Evolutionary conservation across 2,888 invertebrate species (phyloP).

Genomic region (Clepsis dumicolana): DNA sequence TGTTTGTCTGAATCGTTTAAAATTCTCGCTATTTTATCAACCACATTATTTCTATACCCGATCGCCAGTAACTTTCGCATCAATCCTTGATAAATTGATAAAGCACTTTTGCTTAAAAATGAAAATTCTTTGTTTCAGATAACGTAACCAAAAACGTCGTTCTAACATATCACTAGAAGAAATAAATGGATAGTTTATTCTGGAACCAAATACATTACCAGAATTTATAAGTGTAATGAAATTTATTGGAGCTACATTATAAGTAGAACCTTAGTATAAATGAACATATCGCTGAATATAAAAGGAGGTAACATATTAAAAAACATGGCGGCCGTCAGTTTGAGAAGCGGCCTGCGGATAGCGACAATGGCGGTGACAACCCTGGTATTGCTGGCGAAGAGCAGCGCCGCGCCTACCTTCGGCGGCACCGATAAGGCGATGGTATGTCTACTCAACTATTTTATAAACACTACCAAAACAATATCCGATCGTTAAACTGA

Average conservation of each 20-base stretch:
- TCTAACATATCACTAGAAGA: conserved; percentile 61
- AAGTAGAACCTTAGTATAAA: conserved; percentile 50
- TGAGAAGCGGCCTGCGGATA: conserved; percentile 72
- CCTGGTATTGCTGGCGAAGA: conserved; percentile 68
- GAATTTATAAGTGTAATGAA: conserved; percentile 63
- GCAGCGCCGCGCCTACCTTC: conserved; percentile 77
- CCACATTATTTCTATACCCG: neutral
- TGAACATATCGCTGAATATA: conserved; percentile 65
- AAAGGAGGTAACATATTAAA: conserved; percentile 57
- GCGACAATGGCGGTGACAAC: conserved; percentile 65
- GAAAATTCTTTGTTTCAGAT: conserved; percentile 73
- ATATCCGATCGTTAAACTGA: neutral
- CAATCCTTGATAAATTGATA: conserved; percentile 1
- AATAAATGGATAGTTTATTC: conserved; percentile 54
- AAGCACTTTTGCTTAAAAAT: conserved; percentile 25
- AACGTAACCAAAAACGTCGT: conserved; percentile 55
- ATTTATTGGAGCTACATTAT: conserved; percentile 57
- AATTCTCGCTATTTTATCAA: neutral
- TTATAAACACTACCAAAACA: neutral
- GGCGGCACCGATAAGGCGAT: conserved; percentile 77
- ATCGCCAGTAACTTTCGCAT: neutral
- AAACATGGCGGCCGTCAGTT: conserved; percentile 70
- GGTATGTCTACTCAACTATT: conserved; percentile 63
- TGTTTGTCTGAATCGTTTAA: neutral
- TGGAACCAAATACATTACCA: conserved; percentile 53